Evolutionary conservation across 2,113 vertebrate species (phyloP).

Genomic region (Mionectes macconnelli): DNA sequence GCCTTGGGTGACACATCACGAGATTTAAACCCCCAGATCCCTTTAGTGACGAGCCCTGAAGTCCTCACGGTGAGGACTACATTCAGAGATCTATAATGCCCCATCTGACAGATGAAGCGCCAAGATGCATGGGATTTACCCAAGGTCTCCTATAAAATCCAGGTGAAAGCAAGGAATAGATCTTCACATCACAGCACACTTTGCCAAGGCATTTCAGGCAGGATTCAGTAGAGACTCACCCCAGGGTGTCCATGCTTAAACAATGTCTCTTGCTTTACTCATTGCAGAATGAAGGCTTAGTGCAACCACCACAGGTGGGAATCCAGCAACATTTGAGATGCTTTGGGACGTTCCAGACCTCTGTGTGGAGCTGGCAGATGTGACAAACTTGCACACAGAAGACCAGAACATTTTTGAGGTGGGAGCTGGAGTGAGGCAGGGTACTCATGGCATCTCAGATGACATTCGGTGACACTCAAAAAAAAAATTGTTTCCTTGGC

Average conservation of each 20-base stretch:
- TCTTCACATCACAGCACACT: not conserved
- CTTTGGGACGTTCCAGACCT: not conserved
- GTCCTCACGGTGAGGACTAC: not conserved
- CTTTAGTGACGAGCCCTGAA: not conserved
- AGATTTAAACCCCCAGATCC: not conserved
- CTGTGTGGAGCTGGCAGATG: not conserved
- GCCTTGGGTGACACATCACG: not conserved
- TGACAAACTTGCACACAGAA: not conserved
- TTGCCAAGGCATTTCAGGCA: not conserved
- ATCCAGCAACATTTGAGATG: not conserved
- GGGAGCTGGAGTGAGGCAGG: not conserved
- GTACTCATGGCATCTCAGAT: not conserved
- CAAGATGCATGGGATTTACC: not conserved
- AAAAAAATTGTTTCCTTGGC: not conserved
- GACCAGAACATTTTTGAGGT: not conserved
- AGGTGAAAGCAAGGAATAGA: not conserved
- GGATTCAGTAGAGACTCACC: not conserved
- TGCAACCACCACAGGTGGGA: not conserved
- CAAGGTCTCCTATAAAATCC: not conserved
- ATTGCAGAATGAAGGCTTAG: not conserved
- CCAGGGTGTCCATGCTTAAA: not conserved
- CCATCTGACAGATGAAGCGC: not conserved
- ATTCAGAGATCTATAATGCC: not conserved
- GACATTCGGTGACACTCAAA: not conserved
- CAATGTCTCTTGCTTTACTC: not conserved